phyloP scores from a whole-genome alignment of 2,888 invertebrate genomes.

The Drosophila melanosoma region DNA sequence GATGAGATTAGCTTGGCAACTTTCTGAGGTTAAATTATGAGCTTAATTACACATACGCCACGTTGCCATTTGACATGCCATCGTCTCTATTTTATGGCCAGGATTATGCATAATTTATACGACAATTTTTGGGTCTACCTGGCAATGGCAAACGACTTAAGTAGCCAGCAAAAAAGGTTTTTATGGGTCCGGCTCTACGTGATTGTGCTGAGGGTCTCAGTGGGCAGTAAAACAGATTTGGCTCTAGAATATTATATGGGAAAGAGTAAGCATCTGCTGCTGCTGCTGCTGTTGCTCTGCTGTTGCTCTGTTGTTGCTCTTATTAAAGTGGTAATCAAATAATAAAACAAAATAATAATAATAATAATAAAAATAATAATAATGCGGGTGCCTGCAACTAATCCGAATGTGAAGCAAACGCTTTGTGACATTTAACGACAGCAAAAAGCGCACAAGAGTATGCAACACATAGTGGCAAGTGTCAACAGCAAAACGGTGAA shows the following conservation, averaged over 20 bases:
- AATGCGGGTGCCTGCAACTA: conserved; percentile 49
- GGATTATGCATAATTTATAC: conserved; percentile 70
- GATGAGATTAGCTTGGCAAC: not conserved
- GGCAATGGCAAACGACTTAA: conserved; percentile 60
- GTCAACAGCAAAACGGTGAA: conserved; percentile 68
- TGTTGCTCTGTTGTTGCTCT: not conserved
- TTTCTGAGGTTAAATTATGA: conserved; percentile 41
- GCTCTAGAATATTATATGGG: conserved; percentile 60
- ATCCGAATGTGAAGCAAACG: conserved; percentile 47
- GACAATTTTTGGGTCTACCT: conserved; percentile 53
- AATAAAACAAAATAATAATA: conserved; percentile 65
- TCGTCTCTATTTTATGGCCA: conserved; percentile 61
- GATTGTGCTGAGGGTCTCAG: conserved; percentile 37
- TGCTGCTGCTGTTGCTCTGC: not conserved
- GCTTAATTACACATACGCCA: conserved; percentile 75
- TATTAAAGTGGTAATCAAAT: conserved; percentile 55
- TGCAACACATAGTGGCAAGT: conserved; percentile 78
- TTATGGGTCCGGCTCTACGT: conserved; percentile 57
- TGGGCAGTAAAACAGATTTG: conserved; percentile 76
- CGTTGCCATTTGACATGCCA: conserved; percentile 60
- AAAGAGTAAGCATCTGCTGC: conserved; percentile 37
- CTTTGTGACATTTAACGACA: conserved; percentile 63
- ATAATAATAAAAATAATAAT: conserved; percentile 56
- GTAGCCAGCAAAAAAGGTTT: conserved; percentile 74
- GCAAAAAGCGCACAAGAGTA: conserved; percentile 67